phyloP scores from a whole-genome alignment of 2,113 vertebrate species.

The Orcinus orca region DNA sequence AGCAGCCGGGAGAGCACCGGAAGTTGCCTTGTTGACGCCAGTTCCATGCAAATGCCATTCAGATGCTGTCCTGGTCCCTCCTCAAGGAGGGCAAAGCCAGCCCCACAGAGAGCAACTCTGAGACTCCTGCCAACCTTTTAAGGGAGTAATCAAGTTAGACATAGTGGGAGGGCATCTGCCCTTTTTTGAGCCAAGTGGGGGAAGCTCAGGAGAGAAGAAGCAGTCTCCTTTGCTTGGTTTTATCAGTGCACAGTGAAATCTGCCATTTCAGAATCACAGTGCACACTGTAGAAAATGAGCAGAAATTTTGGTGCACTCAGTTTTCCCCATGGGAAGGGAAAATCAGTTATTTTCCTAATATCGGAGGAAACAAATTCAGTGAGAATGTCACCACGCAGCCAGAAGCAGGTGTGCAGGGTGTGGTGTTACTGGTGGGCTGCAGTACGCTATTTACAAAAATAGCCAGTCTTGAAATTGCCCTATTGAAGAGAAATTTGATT shows the following conservation, averaged over 20 bases:
- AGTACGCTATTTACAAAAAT: conserved; percentile 52
- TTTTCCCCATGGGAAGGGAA: conserved; percentile 58
- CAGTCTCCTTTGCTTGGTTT: not conserved
- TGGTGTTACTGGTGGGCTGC: not conserved
- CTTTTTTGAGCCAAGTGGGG: not conserved
- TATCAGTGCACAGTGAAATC: not conserved
- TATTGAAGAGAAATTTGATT: conserved; percentile 65
- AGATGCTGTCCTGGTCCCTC: not conserved
- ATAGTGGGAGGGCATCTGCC: not conserved
- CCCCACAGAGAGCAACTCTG: not conserved
- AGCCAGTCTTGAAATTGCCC: conserved; percentile 60
- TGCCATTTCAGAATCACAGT: conserved; percentile 30
- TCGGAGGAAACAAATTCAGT: conserved; percentile 39
- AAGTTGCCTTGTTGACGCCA: not conserved
- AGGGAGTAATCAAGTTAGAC: not conserved
- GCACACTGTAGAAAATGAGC: conserved; percentile 58
- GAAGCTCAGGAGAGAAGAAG: not conserved
- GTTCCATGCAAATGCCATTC: not conserved
- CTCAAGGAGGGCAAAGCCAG: not conserved
- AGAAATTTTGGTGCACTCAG: conserved; percentile 32
- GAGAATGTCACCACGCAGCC: not conserved
- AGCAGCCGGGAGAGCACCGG: not conserved
- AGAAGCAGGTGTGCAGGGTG: not conserved
- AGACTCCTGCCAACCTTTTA: not conserved
- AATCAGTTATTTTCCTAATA: conserved; percentile 61